These are phyloP conservation scores for Microcebus murinus DNA, from an alignment of 2,113 vertebrate species.

Conservation along the genomic window DNA sequence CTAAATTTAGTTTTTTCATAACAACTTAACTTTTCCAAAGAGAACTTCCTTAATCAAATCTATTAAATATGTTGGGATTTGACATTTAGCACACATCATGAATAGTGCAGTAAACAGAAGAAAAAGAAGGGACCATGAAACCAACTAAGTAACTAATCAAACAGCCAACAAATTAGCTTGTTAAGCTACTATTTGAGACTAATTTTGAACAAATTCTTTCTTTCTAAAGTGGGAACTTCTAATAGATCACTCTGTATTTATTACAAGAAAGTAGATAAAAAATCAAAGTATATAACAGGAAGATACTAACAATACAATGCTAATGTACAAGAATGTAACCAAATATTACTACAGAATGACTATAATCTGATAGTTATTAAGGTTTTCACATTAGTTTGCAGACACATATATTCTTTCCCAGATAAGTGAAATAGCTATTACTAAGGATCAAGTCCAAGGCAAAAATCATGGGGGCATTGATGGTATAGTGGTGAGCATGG, in stretches of 20 bases:
- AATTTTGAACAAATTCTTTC: constrained; percentile 28
- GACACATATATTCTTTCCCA: not conserved
- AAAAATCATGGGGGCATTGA: constrained; percentile 58
- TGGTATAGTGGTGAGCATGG: constrained; percentile 90
- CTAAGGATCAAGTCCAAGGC: constrained; percentile 54
- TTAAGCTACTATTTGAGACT: constrained; percentile 16
- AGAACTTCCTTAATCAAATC: not conserved
- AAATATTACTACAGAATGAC: not conserved
- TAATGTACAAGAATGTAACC: constrained; percentile 39
- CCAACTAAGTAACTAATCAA: not conserved
- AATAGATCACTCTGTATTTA: not conserved
- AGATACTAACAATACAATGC: not conserved
- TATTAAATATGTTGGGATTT: not conserved
- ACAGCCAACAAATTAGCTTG: not conserved
- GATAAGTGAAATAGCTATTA: constrained; percentile 5
- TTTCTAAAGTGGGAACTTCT: not conserved
- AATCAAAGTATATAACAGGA: constrained; percentile 20
- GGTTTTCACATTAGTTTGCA: constrained; percentile 37
- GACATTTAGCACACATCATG: too few species aligned
- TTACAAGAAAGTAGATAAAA: not conserved
- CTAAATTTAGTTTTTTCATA: not conserved
- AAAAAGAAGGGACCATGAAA: not conserved
- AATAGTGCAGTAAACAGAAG: not conserved
- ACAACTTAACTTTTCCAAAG: not conserved
- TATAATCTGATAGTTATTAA: constrained; percentile 37